Evolutionary conservation across 30 jellyfish, hydroid and myxozoan genomes (phyloP), one percentile per base, ranked within the genome.

Genomic region (Cassiopea andromeda): DNA sequence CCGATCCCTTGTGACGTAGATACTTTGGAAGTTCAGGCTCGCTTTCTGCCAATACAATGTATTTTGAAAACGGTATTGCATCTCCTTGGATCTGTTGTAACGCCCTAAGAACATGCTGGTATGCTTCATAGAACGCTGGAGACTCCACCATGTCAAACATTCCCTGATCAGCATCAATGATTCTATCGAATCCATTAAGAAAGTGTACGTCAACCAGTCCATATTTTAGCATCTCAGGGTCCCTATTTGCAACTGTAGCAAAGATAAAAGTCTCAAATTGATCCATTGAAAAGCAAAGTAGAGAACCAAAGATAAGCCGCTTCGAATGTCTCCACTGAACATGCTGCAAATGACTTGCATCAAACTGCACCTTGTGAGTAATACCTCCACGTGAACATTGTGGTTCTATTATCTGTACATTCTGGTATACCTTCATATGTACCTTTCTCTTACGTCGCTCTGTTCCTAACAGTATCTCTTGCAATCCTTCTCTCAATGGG

Each of bases 61-160:
- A 85, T 14, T 80, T 64, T 10, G 81, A 43, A 92, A 92, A 84
- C 0, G 98, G 96, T 48, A 92, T 61, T 1, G 19, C 16, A 17
- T 80, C 83, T 4, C 50, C 77, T 54, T 80, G 78, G 7, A 89
- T 66, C 15, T 58, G 77, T 45, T 92, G 82, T 16, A 92, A 84
- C 14, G 93, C 87, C 68, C 73, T 89, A 47, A 87, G 73, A 15
- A 92, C 98, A 73, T 92, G 98, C 2, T 82, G 58, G 58, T 92
- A 92, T 44, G 98, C 98, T 82, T 85, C 96, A 80, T 85, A 92
- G 80, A 46, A 92, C 13, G 98, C 46, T 10, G 98, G 98, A 47
- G 92, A 92, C 77, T 92, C 98, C 69, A 74, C 98, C 96, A 92
- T 85, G 18, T 54, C 91, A 79, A 75, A 87, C 10, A 44, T 47